Evolutionary conservation across 2,888 invertebrate species (phyloP), one percentile per base, ranked within the genome.

Genomic region (Caenorhabditis auriculariae): DNA sequence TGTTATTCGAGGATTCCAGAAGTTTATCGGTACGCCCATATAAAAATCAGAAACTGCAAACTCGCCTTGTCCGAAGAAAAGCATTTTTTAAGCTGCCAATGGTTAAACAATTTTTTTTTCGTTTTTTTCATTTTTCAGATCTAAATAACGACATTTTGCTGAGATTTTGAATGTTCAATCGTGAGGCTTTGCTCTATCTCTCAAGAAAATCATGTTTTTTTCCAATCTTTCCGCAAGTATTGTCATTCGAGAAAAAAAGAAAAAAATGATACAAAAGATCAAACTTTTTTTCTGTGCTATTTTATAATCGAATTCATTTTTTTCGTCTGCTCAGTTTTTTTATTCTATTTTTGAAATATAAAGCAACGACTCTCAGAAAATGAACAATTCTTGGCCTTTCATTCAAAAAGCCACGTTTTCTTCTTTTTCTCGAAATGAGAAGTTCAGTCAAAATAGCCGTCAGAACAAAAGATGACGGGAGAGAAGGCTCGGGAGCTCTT

Each of bases 381-480:
- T n/a, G n/a, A n/a, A n/a, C n/a, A n/a, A n/a, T n/a, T n/a, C n/a
- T n/a, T n/a, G n/a, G n/a, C n/a, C n/a, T n/a, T n/a, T n/a, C n/a
- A n/a, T n/a, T n/a, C 17, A 38, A 19, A 38, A 38, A 38, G 38
- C 6, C 17, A 19, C 17, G 38, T 38, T 21, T 38, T 17, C 38
- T 38, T 38, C 21, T 38, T 38, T 38, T 19, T 38, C 21, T 38
- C 38, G 38, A 38, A 38, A 38, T 37, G 37, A 37, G 37, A 37
- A 37, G 37, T 37, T 37, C 9, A 37, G 7, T 17, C 4, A 37
- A 19, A 37, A 19, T 17, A 3, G 19, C n/a, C n/a, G 37, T 17
- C 4, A 37, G 37, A 37, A 19, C n/a, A 3, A 37, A 19, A 37
- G 37, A 37, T 3, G 19, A 19, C n/a, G 37, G 19, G 4, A 37